Base-by-base conservation (phyloP, 2,113 vertebrate species). In the Pterocles orientalis region DNA sequence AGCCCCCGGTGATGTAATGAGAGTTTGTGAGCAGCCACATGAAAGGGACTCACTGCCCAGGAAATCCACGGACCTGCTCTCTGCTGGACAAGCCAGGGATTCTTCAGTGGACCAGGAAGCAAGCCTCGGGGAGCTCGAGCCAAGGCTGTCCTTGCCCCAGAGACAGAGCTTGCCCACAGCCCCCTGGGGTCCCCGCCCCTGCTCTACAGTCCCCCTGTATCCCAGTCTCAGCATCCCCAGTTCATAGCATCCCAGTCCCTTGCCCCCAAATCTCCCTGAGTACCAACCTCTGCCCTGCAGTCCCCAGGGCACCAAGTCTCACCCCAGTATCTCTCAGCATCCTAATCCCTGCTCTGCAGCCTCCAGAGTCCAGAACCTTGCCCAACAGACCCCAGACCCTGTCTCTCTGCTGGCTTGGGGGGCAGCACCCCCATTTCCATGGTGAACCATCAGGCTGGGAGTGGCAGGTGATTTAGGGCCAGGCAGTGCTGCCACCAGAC, bases 1-100 rank as follows among this genome's bases (percentile, higher is more conserved):
- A 96, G 88, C 82, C 88, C 86, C n/a, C 3, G 29, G 75, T 91
- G 95, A 96, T 97, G 96, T 97, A 88, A 97, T 96, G 94, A 96
- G 90, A 93, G 90, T 88, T 96, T 95, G 83, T 9, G 3, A 91
- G 79, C 4, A 29, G 94, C 95, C 95, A 97, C 96, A 97, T 97
- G 95, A 96, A 97, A 96, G 86, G 53, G 51, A 72, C 80, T 94
- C 3, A 4, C 94, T 94, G 94, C 90, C 92, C 94, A 96, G 95
- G 95, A 96, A 96, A 96, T 84, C 95, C 92, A 94, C 57, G 50
- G 85, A 91, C 93, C 92, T 48, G 8, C 45, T 61, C 76, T 93
- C 79, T 6, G 4, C 56, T 92, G 94, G 90, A 96, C 95, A 96
- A 95, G 86, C 77, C 94, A 75, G 77, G 0, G 7, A 95, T 96